Conservation (phyloP, 2,113 vertebrate genomes). For the Melospiza georgiana region DNA sequence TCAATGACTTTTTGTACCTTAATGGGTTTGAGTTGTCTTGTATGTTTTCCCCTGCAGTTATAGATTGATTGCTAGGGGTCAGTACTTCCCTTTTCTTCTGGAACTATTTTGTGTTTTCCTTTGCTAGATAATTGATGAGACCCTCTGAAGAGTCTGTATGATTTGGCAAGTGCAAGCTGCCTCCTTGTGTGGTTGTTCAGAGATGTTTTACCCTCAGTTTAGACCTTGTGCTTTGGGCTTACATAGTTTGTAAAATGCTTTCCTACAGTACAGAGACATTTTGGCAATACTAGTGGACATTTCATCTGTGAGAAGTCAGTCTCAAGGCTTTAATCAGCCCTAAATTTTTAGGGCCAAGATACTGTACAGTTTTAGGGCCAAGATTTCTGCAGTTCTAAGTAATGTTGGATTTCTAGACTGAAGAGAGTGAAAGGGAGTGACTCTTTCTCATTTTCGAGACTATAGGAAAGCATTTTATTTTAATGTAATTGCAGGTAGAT, state of each 20-base stretch:
- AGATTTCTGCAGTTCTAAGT: constrained; percentile 10
- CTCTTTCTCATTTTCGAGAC: background rate
- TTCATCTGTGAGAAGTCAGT: background rate
- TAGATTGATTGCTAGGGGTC: background rate
- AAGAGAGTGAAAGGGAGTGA: background rate
- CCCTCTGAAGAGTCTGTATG: background rate
- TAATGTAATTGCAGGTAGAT: background rate
- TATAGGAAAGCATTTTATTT: background rate
- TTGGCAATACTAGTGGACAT: background rate
- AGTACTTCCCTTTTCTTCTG: background rate
- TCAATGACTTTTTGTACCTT: background rate
- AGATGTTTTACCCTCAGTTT: background rate
- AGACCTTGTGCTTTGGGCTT: background rate
- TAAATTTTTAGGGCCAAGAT: background rate
- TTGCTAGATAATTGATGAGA: constrained; percentile 8
- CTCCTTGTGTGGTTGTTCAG: constrained; percentile 24
- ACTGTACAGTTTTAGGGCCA: background rate
- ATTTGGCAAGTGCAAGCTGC: constrained; percentile 18
- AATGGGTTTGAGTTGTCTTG: background rate
- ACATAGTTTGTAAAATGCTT: background rate
- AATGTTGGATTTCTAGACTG: background rate
- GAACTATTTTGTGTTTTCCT: background rate
- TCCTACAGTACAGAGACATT: background rate
- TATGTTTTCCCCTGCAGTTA: background rate
- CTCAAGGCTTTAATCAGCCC: background rate